phyloP scores from a whole-genome alignment of 2,113 vertebrate species.

The Phrynosoma platyrhinos region DNA sequence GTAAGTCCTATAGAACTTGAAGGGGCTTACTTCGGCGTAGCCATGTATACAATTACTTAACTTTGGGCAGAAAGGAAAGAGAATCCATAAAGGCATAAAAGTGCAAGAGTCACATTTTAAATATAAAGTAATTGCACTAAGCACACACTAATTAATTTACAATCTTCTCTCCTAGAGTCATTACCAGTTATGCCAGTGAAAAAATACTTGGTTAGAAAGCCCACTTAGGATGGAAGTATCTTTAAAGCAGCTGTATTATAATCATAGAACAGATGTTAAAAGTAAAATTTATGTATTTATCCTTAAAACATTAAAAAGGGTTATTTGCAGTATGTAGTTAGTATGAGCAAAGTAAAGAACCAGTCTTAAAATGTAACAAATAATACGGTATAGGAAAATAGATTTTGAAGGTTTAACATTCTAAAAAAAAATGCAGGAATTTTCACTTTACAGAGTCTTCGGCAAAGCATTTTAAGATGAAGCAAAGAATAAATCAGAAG shows the following conservation, averaged over 20 bases:
- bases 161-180: slow-evolving; percentile 56
- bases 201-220: slow-evolving; percentile 60
- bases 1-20: not conserved
- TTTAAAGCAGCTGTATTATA: slow-evolving; percentile 44
- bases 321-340: slow-evolving; percentile 30
- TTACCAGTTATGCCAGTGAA: slow-evolving; percentile 56
- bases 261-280: slow-evolving; percentile 39
- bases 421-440: slow-evolving; percentile 16
- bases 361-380: slow-evolving; percentile 40
- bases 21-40: not conserved
- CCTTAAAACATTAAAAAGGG: slow-evolving; percentile 43
- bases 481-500: slow-evolving; percentile 45
- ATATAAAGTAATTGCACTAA: slow-evolving; percentile 80
- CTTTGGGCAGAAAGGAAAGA: slow-evolving; percentile 44
- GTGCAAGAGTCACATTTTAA: slow-evolving; percentile 83
- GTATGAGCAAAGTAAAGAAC: slow-evolving; percentile 25
- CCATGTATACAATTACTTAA: not conserved
- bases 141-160: slow-evolving; percentile 61
- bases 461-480: slow-evolving; percentile 28
- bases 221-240: slow-evolving; percentile 35
- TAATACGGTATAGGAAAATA: slow-evolving; percentile 1
- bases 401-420: slow-evolving; percentile 34
- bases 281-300: slow-evolving; percentile 12
- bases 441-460: slow-evolving; percentile 32
- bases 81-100: slow-evolving; percentile 80